Conservation (phyloP, 2,888 invertebrate species). For the Perithous albicinctus region DNA sequence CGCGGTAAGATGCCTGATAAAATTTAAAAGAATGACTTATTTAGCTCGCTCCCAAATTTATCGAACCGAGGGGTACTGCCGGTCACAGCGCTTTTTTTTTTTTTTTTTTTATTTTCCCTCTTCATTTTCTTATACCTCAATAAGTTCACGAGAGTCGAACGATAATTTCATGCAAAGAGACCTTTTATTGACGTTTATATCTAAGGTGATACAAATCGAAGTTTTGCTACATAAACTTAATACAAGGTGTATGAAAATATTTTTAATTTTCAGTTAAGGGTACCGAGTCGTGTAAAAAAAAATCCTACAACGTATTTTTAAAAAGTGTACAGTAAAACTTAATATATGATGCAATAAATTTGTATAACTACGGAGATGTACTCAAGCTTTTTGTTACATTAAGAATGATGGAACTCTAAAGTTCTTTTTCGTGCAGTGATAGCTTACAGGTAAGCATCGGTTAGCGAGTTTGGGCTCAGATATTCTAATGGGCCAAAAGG, state of each 20-base stretch:
- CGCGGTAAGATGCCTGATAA: conserved; percentile 75
- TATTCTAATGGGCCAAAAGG: conserved; percentile 82
- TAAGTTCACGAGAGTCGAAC: conserved; percentile 2
- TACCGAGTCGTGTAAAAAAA: no score
- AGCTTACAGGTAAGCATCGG: conserved; percentile 74
- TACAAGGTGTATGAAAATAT: no score
- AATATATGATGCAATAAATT: no score
- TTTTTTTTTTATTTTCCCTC: background rate
- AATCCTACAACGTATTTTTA: no score
- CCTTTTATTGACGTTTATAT: conserved; percentile 10
- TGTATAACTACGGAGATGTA: no score
- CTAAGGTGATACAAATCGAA: background rate
- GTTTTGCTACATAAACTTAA: conserved; percentile 1
- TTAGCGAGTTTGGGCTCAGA: conserved; percentile 79
- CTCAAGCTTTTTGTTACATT: no score
- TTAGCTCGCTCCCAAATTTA: conserved; percentile 75
- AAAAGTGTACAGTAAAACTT: no score
- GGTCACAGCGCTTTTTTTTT: conserved; percentile 50
- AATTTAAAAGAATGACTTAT: conserved; percentile 81
- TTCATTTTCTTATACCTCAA: background rate
- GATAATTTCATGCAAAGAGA: conserved; percentile 14
- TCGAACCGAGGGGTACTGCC: conserved; percentile 59
- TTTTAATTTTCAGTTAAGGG: no score
- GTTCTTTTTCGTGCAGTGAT: no score
- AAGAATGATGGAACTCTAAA: no score